These are phyloP conservation scores for Bubo scandiacus DNA, from an alignment of 2,113 vertebrate species.

Conservation along the genomic window DNA sequence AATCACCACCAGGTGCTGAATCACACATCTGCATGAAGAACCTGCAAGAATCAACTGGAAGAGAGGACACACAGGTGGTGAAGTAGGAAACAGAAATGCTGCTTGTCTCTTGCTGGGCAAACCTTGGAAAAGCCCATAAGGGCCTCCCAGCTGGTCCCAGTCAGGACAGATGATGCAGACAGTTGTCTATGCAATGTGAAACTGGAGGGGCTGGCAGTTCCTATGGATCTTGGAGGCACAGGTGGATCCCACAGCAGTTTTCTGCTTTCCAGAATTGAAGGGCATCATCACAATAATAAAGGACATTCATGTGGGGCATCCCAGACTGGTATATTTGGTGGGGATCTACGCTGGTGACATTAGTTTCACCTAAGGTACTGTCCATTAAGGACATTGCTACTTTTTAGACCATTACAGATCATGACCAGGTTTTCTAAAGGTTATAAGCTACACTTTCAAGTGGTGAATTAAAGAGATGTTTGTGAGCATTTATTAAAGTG, in stretches of 20 bases:
- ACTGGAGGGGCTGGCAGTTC: neutral
- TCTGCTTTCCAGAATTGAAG: neutral
- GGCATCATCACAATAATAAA: neutral
- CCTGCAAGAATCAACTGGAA: neutral
- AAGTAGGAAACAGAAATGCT: neutral
- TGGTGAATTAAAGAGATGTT: neutral
- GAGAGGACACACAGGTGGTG: neutral
- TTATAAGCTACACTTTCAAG: neutral
- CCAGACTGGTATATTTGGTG: neutral
- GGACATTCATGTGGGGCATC: neutral
- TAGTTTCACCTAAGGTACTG: neutral
- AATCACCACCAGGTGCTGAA: constrained; percentile 18
- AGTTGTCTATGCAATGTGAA: neutral
- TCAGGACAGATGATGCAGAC: neutral
- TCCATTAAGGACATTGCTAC: neutral
- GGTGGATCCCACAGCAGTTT: neutral
- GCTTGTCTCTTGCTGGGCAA: neutral
- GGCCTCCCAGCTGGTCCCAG: neutral
- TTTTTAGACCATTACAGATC: neutral
- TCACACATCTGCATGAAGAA: constrained; percentile 5
- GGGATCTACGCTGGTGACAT: neutral
- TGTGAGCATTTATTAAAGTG: constrained; percentile 7
- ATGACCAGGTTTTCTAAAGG: neutral
- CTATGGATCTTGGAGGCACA: neutral
- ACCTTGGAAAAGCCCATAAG: neutral